These are phyloP conservation scores for Drosophila insularis DNA, from an alignment of 1,140 invertebrate species.

Conservation along the genomic window DNA sequence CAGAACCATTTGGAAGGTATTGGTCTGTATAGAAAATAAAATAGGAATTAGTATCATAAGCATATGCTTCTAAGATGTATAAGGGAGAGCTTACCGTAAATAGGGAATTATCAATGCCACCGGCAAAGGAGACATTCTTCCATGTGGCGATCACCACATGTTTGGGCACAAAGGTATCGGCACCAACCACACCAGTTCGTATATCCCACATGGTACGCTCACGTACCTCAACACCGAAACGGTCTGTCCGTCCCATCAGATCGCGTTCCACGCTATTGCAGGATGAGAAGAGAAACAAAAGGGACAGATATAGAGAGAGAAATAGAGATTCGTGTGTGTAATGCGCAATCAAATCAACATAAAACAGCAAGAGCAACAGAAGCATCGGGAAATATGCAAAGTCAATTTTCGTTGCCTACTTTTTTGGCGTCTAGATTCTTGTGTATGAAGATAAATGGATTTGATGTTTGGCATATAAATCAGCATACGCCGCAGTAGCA, in stretches of 20 bases:
- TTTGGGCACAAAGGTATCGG: constrained; percentile 94
- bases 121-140: constrained; percentile 97
- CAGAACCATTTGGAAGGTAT: constrained; percentile 96
- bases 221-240: constrained; percentile 92
- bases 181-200: constrained; percentile 93
- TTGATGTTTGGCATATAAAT: constrained; percentile 78
- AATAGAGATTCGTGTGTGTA: constrained; percentile 26
- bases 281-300: neutral
- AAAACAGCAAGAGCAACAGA: neutral
- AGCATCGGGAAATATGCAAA: constrained; percentile 36
- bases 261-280: constrained; percentile 86
- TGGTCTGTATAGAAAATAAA: constrained; percentile 86
- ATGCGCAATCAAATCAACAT: constrained; percentile 54
- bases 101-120: constrained; percentile 91
- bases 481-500: constrained; percentile 31
- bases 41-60: neutral
- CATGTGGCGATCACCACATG: constrained; percentile 96
- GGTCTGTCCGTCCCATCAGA: constrained; percentile 89
- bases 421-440: constrained; percentile 34
- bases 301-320: neutral
- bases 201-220: constrained; percentile 95
- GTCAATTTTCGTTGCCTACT: constrained; percentile 28
- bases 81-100: constrained; percentile 85
- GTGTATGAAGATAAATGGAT: constrained; percentile 71
- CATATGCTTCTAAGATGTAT: neutral